phyloP scores from a whole-genome alignment of 2,113 vertebrate species.

The Cervus canadensis region DNA sequence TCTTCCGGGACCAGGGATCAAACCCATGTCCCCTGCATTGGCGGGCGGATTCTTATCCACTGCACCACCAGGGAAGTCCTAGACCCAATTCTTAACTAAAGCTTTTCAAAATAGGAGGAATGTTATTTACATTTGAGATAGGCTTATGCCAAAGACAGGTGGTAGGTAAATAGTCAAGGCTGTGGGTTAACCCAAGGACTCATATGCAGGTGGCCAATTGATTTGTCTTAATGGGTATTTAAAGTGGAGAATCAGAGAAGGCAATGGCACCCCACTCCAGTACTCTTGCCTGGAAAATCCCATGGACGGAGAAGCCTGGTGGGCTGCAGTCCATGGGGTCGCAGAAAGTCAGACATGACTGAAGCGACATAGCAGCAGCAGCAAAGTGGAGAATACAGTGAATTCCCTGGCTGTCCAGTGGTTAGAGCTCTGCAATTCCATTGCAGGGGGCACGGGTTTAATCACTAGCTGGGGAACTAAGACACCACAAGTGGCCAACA shows the following conservation, averaged over 20 bases:
- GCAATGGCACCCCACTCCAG: too few relatives aligned
- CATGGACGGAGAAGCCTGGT: too few relatives aligned
- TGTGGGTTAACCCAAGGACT: not conserved
- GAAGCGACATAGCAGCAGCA: too few relatives aligned
- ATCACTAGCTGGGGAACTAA: not conserved
- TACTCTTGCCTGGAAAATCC: too few relatives aligned
- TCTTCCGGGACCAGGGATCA: not conserved
- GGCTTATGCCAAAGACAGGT: not conserved
- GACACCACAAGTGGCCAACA: not conserved
- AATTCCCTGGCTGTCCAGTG: not conserved
- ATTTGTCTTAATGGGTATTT: constrained; percentile 17
- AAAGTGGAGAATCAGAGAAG: not conserved
- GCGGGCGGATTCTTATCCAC: not conserved
- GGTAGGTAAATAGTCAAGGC: not conserved
- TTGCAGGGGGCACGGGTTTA: not conserved
- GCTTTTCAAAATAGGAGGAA: not conserved
- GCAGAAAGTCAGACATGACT: too few relatives aligned
- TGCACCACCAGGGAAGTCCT: not conserved
- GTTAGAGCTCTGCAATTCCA: not conserved
- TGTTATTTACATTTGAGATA: not conserved
- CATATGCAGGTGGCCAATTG: not conserved
- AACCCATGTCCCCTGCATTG: not conserved
- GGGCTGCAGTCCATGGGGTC: too few relatives aligned
- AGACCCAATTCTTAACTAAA: not conserved
- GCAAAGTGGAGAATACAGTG: not conserved